Base-by-base conservation (phyloP, 2,113 vertebrate species). In the Halichoeres trimaculatus region DNA sequence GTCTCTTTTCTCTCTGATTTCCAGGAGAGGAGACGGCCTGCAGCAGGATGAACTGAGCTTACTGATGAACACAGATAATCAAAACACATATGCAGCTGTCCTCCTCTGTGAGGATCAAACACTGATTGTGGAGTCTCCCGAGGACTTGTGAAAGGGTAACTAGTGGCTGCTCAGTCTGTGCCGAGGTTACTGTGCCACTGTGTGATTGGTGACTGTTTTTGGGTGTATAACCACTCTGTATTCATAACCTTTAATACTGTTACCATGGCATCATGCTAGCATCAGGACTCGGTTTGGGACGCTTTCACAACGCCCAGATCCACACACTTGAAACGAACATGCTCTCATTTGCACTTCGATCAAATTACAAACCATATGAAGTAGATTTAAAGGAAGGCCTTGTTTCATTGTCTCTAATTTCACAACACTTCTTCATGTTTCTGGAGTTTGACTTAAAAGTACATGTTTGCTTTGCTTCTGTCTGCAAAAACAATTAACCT, bases 201-300 rank as follows among this genome's bases (percentile, higher is more conserved):
- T 10, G 73, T 17, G 50, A 30, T 51, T 67, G 48, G 66, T 41
- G 14, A 50, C 30, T 24, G 19, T 52, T 57, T 56, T 51, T 14
- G 68, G n/a, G 60, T 51, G 61, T 54, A 36, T 78, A 17, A 19
- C 30, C 24, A 4, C 40, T 81, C 11, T 64, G 55, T 22, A 34
- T 64, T 74, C 22, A 24, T 74, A 41, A 80, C 77, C 74, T 69
- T 80, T 86, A 76, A 52, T 74, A 20, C 36, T 22, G 79, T 90
- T 77, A 38, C 79, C 64, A 84, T 76, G 63, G 76, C 63, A 17
- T 83, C 65, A 57, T 67, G 19, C 61, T 75, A 66, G 60, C 78
- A 73, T 85, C 78, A 66, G 0, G 36, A 76, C 58, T 74, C 47
- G 0, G 66, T 48, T 61, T 30, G 57, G 57, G 68, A 60, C 5